Evolutionary conservation across 2,888 invertebrate species (phyloP).

Genomic region (Oscheius sp.): DNA sequence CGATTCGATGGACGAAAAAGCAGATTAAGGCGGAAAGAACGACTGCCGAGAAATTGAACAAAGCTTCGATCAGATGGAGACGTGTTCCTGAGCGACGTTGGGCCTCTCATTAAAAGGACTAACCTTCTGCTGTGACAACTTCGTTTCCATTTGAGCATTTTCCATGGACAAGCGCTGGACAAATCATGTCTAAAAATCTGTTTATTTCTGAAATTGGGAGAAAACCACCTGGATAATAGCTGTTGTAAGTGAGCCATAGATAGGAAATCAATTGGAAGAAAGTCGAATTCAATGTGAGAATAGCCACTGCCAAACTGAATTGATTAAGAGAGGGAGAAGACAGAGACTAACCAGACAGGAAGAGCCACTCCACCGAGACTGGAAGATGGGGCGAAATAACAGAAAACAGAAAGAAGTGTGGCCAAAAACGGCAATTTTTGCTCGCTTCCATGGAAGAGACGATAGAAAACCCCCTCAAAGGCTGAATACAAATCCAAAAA

Average conservation of each 20-base stretch:
- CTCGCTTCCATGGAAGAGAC: constrained; percentile 24
- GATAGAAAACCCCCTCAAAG: constrained; percentile 17
- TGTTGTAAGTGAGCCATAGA: constrained; percentile 14
- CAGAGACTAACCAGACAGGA: constrained; percentile 13
- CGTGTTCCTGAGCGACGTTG: background rate
- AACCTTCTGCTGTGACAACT: constrained; percentile 3
- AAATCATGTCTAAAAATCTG: background rate
- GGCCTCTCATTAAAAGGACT: background rate
- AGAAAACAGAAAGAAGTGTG: constrained; percentile 11
- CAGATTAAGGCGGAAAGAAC: background rate
- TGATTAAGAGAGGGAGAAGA: background rate
- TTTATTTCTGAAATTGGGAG: background rate
- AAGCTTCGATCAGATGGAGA: constrained; percentile 26
- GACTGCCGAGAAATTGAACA: constrained; percentile 18
- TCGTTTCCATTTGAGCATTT: background rate
- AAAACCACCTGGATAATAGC: constrained; percentile 2
- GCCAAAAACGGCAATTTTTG: constrained; percentile 21
- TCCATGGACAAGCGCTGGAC: no score
- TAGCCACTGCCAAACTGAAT: constrained; percentile 12
- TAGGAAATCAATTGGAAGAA: constrained; percentile 28
- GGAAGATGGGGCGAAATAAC: background rate
- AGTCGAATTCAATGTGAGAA: constrained; percentile 22
- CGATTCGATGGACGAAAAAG: constrained; percentile 10
- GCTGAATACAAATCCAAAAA: constrained; percentile 21
- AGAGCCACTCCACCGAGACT: constrained; percentile 2